Percentiles rank a stretch among this genome's conserved stretches.
Evolutionary conservation across 1,140 invertebrate genomes (phyloP).

Genomic region (Drosophila littoralis): DNA sequence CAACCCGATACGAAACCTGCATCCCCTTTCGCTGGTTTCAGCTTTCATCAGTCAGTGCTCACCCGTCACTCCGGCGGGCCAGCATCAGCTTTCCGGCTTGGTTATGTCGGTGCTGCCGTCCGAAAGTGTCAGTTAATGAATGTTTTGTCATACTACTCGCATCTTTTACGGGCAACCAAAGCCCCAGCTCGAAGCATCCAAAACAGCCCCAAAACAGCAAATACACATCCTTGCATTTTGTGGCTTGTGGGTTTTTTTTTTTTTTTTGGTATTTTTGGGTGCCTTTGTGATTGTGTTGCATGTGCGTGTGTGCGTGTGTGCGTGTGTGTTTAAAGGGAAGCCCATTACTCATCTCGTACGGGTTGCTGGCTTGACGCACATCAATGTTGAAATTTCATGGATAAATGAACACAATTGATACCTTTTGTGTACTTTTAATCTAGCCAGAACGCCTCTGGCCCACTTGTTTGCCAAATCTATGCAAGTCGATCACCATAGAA

Average conservation of each 20-base stretch:
- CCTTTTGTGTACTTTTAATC: conserved; percentile 68
- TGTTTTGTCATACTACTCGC: conserved; percentile 60
- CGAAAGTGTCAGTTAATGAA: conserved; percentile 66
- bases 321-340: conserved; percentile 5
- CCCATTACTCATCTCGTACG: conserved; percentile 53
- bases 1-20: conserved; percentile 40
- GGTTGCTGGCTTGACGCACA: conserved; percentile 33
- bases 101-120: conserved; percentile 7
- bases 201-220: conserved; percentile 15
- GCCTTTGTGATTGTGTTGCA: neutral
- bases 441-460: conserved; percentile 26
- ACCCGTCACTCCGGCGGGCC: conserved; percentile 33
- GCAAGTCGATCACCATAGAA: conserved; percentile 7
- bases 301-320: conserved; percentile 4
- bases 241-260: conserved; percentile 1
- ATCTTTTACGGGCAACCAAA: conserved; percentile 37
- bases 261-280: neutral
- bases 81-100: conserved; percentile 18
- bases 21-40: conserved; percentile 14
- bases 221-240: conserved; percentile 9
- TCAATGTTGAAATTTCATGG: conserved; percentile 61
- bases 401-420: conserved; percentile 64
- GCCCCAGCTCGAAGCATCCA: conserved; percentile 22
- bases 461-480: conserved; percentile 6
- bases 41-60: conserved; percentile 52